These are phyloP conservation scores for Cygnus buccinator DNA, from an alignment of 2,113 vertebrate species.

Conservation along the genomic window DNA sequence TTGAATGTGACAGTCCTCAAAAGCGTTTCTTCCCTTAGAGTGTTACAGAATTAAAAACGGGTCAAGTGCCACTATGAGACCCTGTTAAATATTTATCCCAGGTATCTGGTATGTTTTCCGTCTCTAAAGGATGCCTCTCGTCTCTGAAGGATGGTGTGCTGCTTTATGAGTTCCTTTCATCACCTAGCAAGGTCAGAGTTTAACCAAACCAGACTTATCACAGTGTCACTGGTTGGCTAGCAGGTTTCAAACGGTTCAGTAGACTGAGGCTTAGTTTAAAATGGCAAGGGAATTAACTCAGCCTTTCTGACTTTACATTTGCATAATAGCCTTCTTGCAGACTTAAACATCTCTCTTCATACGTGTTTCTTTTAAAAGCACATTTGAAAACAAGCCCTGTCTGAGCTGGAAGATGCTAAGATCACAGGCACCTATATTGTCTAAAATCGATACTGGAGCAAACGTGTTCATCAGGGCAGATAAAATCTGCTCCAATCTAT, in stretches of 20 bases:
- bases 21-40: neutral
- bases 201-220: neutral
- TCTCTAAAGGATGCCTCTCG: neutral
- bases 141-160: neutral
- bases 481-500: neutral
- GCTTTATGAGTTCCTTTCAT: neutral
- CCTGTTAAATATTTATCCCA: neutral
- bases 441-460: neutral
- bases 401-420: neutral
- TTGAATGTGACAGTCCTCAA: neutral
- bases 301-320: neutral
- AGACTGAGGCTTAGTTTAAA: neutral
- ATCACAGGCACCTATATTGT: neutral
- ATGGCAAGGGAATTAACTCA: neutral
- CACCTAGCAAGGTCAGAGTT: neutral
- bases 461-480: neutral
- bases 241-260: neutral
- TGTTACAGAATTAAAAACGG: neutral
- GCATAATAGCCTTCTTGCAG: neutral
- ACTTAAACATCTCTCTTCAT: neutral
- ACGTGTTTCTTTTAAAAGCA: neutral
- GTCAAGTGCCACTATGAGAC: neutral
- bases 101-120: neutral
- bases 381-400: neutral
- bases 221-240: neutral